phyloP scores from a whole-genome alignment of 92 coral and sea anemone species.

The Chrysogorgia sp. region DNA sequence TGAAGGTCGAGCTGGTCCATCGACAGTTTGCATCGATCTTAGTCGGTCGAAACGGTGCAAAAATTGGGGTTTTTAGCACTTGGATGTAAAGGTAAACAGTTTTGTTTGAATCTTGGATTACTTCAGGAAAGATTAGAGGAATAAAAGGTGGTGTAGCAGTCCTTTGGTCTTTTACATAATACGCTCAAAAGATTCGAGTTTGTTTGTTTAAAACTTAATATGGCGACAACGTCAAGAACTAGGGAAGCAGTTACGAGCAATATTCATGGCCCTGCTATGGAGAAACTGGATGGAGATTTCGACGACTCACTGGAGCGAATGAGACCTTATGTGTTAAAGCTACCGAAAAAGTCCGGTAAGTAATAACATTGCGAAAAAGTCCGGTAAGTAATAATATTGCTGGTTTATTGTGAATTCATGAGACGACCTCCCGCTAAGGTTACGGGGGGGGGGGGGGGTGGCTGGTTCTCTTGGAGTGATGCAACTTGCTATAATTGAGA shows the following conservation, averaged over 20 bases:
- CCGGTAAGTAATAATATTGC: too few relatives aligned
- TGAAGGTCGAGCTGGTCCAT: too few relatives aligned
- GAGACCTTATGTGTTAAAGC: conserved; percentile 91
- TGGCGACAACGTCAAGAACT: conserved; percentile 16
- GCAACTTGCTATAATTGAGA: too few relatives aligned
- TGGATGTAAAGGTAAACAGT: background rate
- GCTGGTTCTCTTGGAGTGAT: too few relatives aligned
- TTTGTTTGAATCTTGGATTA: background rate
- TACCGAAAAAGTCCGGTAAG: conserved; percentile 88
- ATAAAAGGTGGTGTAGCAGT: background rate
- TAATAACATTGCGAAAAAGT: too few relatives aligned
- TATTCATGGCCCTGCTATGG: conserved; percentile 61
- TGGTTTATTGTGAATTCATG: background rate
- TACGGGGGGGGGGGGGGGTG: too few relatives aligned
- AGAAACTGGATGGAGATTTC: conserved; percentile 84
- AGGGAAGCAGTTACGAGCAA: background rate
- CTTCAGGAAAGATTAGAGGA: background rate
- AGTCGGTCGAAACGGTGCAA: background rate
- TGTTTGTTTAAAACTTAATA: conserved; percentile 19
- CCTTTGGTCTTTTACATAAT: conserved; percentile 17
- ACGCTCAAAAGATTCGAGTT: conserved; percentile 31
- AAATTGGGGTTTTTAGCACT: background rate
- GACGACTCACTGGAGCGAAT: conserved; percentile 85
- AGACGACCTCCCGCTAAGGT: background rate
- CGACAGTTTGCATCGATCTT: too few relatives aligned